These are phyloP conservation scores for Candidula unifasciata DNA, from an alignment of 2,888 invertebrate species.

Conservation along the genomic window DNA sequence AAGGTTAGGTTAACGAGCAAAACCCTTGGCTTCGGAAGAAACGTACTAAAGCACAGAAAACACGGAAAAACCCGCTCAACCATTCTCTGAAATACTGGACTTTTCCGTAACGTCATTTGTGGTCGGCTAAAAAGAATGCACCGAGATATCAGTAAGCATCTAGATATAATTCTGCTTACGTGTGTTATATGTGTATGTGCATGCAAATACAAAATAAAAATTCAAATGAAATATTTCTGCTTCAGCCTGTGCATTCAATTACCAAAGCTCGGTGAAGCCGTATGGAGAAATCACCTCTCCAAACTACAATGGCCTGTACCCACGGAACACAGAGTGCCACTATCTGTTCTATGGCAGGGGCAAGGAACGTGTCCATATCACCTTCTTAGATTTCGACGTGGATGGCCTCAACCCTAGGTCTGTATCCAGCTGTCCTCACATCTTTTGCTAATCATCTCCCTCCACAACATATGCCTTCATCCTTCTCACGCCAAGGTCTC, in stretches of 20 bases:
- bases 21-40: too few species aligned
- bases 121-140: too few species aligned
- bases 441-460: background rate
- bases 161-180: too few species aligned
- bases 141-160: too few species aligned
- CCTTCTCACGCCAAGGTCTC: too few species aligned
- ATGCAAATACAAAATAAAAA: background rate
- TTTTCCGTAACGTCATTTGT: too few species aligned
- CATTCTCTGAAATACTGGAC: too few species aligned
- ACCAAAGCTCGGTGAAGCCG: constrained; percentile 62
- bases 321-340: constrained; percentile 88
- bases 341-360: constrained; percentile 93
- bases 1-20: too few species aligned
- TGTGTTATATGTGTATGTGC: too few species aligned
- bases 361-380: constrained; percentile 89
- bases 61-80: too few species aligned
- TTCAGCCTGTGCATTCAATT: constrained; percentile 84
- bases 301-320: constrained; percentile 89
- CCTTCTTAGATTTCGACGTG: constrained; percentile 91
- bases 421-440: background rate
- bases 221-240: constrained; percentile 38
- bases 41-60: too few species aligned
- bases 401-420: constrained; percentile 93
- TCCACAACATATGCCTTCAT: background rate
- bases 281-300: constrained; percentile 89